A percentile compares a stretch with the other conserved stretches of the same genome.
These are phyloP conservation scores for Leptinotarsa defecta DNA, from an alignment of 1,140 invertebrate species.

Conservation along the genomic window DNA sequence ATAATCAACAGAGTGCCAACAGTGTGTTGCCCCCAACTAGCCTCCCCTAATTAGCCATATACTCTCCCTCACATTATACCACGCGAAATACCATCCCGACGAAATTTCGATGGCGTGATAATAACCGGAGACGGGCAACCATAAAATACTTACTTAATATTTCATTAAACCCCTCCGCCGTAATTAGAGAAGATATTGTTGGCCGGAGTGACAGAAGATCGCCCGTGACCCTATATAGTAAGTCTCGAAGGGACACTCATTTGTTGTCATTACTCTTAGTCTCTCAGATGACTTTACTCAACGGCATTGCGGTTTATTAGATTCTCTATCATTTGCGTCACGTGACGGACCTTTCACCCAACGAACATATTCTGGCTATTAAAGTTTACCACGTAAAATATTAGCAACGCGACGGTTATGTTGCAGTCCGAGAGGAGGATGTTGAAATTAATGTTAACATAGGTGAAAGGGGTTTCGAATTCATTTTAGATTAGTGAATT, in stretches of 20 bases:
- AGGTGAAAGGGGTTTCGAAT: no score
- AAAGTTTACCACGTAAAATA: no score
- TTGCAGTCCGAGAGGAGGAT: no score
- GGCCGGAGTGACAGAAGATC: neutral
- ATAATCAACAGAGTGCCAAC: no score
- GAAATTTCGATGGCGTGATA: constrained; percentile 2
- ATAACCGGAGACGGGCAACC: neutral
- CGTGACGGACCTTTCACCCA: constrained; percentile 2
- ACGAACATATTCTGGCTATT: neutral
- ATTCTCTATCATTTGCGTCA: constrained; percentile 41
- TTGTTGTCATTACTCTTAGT: constrained; percentile 42
- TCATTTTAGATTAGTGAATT: no score
- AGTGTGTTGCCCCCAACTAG: no score
- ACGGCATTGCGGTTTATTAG: constrained; percentile 36
- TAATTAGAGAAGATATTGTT: constrained; percentile 3
- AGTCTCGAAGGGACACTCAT: constrained; percentile 26
- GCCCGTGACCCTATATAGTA: constrained; percentile 1
- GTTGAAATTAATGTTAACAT: no score
- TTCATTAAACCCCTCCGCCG: constrained; percentile 3
- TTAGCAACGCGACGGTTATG: no score
- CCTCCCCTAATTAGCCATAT: no score
- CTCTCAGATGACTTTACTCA: constrained; percentile 20
- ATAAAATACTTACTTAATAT: constrained; percentile 7
- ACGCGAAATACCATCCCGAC: neutral
- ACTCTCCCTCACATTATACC: neutral